A percentile compares a stretch with the other conserved stretches of the same genome.
Evolutionary conservation across 2,113 vertebrate species (phyloP).

Genomic region (Ancistrus triradiatus): DNA sequence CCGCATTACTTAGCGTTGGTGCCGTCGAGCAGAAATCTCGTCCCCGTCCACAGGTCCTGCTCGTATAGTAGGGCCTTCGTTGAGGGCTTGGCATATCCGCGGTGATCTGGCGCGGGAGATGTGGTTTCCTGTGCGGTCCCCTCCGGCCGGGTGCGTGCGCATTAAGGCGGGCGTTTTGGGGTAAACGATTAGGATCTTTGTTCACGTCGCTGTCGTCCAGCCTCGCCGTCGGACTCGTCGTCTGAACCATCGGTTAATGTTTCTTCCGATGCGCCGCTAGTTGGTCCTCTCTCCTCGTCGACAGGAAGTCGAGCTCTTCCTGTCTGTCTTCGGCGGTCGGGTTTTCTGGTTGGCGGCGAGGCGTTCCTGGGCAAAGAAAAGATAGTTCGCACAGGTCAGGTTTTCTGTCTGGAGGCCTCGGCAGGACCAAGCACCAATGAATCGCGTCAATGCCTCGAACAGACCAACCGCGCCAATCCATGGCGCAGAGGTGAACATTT

Average conservation of each 20-base stretch:
- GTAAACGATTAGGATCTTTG: conserved; percentile 98
- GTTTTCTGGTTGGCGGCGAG: conserved; percentile 17
- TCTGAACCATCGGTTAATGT: conserved; percentile 98
- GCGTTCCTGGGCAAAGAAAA: conserved; percentile 61
- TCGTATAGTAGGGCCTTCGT: conserved; percentile 98
- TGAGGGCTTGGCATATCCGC: conserved; percentile 91
- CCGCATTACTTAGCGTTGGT: conserved; percentile 33
- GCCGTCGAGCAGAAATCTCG: conserved; percentile 21
- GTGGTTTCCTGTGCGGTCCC: conserved; percentile 93
- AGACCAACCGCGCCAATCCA: too few species aligned
- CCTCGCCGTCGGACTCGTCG: conserved; percentile 91
- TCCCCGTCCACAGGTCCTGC: conserved; percentile 83
- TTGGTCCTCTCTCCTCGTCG: conserved; percentile 96
- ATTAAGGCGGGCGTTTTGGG: conserved; percentile 94
- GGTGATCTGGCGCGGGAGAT: conserved; percentile 87
- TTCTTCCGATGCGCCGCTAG: conserved; percentile 71
- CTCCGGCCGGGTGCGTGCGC: conserved; percentile 89
- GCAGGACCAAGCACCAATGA: too few species aligned
- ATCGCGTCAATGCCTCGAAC: too few species aligned
- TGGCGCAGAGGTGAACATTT: too few species aligned
- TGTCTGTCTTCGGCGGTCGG: conserved; percentile 63
- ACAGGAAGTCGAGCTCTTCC: conserved; percentile 89
- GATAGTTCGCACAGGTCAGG: too few species aligned
- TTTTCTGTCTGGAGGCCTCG: too few species aligned
- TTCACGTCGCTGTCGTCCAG: conserved; percentile 94